These are phyloP conservation scores for Ariopsis seemanni DNA, from an alignment of 2,113 vertebrate species.

Conservation along the genomic window DNA sequence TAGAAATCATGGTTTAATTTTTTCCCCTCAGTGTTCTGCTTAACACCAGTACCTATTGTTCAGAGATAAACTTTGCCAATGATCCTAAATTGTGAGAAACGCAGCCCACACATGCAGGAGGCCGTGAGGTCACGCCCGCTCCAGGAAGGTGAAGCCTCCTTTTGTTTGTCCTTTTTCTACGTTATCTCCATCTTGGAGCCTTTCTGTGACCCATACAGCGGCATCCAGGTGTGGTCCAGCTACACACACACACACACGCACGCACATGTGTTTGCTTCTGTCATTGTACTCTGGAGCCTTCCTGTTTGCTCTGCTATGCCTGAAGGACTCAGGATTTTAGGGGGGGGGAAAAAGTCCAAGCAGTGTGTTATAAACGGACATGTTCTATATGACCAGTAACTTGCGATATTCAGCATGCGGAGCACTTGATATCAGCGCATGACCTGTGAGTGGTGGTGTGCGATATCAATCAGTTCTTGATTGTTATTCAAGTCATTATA, in stretches of 20 bases:
- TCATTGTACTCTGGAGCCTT: slow-evolving; percentile 43
- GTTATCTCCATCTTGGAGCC: slow-evolving; percentile 26
- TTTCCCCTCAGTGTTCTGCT: not conserved
- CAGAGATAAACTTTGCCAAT: not conserved
- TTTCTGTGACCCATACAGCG: slow-evolving; percentile 34
- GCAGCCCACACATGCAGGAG: not conserved
- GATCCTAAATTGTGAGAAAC: not conserved
- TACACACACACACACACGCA: not conserved
- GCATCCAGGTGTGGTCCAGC: slow-evolving; percentile 22
- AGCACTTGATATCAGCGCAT: not conserved
- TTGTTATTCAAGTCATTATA: not conserved
- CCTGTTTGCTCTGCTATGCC: slow-evolving; percentile 47
- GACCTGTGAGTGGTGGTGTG: not conserved
- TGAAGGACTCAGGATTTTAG: slow-evolving; percentile 12
- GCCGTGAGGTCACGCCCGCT: not conserved
- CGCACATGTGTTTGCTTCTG: slow-evolving; percentile 40
- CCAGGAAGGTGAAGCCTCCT: not conserved
- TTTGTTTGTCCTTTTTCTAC: slow-evolving; percentile 13
- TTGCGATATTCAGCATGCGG: not conserved
- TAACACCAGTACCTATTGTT: not conserved
- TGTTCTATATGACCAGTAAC: not conserved
- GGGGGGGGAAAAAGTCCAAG: too few relatives aligned
- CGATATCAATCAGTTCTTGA: not conserved
- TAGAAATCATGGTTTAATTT: not conserved
- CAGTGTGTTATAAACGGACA: not conserved